Evolutionary conservation across 1,140 invertebrate species (phyloP).

Genomic region (Drosophila navojoa): DNA sequence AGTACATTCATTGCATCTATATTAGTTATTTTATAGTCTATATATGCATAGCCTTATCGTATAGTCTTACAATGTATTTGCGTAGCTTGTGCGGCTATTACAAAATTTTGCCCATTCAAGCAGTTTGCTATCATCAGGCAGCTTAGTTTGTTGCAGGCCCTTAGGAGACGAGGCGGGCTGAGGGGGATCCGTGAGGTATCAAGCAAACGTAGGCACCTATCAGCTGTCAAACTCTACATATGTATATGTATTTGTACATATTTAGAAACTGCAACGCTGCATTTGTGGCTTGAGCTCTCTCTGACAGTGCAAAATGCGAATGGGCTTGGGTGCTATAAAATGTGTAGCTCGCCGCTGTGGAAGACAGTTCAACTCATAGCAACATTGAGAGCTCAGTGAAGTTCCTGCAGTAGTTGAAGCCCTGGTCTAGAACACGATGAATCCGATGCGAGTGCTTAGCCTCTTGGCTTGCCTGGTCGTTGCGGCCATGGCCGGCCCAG

Average conservation of each 20-base stretch:
- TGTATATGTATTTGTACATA: too few relatives aligned
- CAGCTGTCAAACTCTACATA: too few relatives aligned
- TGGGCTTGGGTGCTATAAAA: slow-evolving; percentile 43
- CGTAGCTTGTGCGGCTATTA: not conserved
- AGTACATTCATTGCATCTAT: too few relatives aligned
- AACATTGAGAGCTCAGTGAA: slow-evolving; percentile 9
- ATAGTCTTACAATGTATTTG: slow-evolving; percentile 13
- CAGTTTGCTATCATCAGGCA: slow-evolving; percentile 15
- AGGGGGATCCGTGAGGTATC: not conserved
- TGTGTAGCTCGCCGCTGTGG: not conserved
- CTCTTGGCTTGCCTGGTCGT: slow-evolving; percentile 61
- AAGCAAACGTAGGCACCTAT: not conserved
- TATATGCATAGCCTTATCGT: too few relatives aligned
- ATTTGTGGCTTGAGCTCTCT: slow-evolving; percentile 9
- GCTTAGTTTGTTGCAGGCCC: not conserved
- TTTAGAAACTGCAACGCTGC: slow-evolving; percentile 22
- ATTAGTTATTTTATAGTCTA: too few relatives aligned
- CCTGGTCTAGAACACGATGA: slow-evolving; percentile 50
- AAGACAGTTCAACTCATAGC: slow-evolving; percentile 62
- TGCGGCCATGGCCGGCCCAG: slow-evolving; percentile 50
- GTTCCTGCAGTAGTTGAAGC: slow-evolving; percentile 44
- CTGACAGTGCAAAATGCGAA: slow-evolving; percentile 35
- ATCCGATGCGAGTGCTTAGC: slow-evolving; percentile 68
- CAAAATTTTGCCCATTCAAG: not conserved
- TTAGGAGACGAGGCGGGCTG: too few relatives aligned